Evolutionary conservation across 2,888 invertebrate species (phyloP).

Genomic region (Rhamphomyia laevipes): DNA sequence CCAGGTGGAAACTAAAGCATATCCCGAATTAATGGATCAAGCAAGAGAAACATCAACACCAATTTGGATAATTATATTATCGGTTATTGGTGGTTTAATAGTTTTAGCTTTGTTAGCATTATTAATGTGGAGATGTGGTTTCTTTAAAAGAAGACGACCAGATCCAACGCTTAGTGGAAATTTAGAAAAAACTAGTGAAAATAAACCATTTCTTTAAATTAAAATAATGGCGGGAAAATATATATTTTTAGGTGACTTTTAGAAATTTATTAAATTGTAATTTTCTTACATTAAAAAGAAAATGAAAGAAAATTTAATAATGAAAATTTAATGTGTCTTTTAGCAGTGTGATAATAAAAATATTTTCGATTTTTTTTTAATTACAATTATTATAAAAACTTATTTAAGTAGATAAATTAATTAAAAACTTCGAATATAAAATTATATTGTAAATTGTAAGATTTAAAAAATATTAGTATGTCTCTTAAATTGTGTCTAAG

Average conservation of each 20-base stretch:
- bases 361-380: too few species aligned
- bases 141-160: slow-evolving; percentile 76
- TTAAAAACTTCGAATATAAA: too few species aligned
- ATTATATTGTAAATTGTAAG: too few species aligned
- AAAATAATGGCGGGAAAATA: not conserved
- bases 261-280: too few species aligned
- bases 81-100: slow-evolving; percentile 72
- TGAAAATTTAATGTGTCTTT: not conserved
- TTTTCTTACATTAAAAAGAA: not conserved
- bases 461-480: too few species aligned
- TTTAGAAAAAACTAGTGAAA: slow-evolving; percentile 61
- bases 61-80: slow-evolving; percentile 76
- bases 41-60: slow-evolving; percentile 63
- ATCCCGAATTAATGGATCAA: slow-evolving; percentile 67
- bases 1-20: slow-evolving; percentile 72
- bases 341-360: not conserved
- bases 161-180: slow-evolving; percentile 74
- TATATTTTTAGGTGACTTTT: not conserved
- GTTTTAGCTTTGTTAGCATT: slow-evolving; percentile 69
- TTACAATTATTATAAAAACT: not conserved
- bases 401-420: too few species aligned
- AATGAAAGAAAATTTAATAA: not conserved
- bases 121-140: slow-evolving; percentile 78
- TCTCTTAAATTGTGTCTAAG: too few species aligned
- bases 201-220: slow-evolving; percentile 45